Evolutionary conservation across 2,113 vertebrate genomes (phyloP).

Genomic region (Aplodontia rufa): DNA sequence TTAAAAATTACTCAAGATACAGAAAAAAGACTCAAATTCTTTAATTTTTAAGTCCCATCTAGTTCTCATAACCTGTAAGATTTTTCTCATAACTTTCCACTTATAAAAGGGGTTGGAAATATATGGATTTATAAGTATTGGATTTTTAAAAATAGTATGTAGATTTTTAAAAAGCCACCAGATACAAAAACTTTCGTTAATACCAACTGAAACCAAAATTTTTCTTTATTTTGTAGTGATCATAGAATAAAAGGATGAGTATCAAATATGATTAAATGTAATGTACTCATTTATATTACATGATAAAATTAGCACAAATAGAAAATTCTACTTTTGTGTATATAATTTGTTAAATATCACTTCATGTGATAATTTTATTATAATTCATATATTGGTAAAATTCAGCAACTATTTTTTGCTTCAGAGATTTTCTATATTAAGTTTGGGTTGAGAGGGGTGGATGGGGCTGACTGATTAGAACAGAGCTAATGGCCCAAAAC

Average conservation of each 20-base stretch:
- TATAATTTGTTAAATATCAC: slow-evolving; percentile 50
- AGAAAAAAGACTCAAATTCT: slow-evolving; percentile 31
- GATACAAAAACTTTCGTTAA: slow-evolving; percentile 48
- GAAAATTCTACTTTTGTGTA: slow-evolving; percentile 44
- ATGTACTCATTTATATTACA: slow-evolving; percentile 33
- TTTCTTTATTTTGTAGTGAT: slow-evolving; percentile 12
- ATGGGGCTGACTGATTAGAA: slow-evolving; percentile 5
- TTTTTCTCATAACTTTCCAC: slow-evolving; percentile 26
- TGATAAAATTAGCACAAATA: slow-evolving; percentile 52
- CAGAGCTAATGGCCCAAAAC: slow-evolving; percentile 35
- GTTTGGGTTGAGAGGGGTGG: background rate
- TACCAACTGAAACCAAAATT: slow-evolving; percentile 26
- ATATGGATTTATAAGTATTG: background rate
- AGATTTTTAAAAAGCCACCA: slow-evolving; percentile 24
- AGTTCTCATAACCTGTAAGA: background rate
- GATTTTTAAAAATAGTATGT: slow-evolving; percentile 22
- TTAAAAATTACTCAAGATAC: slow-evolving; percentile 30
- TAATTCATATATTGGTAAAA: slow-evolving; percentile 59
- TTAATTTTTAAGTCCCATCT: slow-evolving; percentile 3
- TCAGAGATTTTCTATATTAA: slow-evolving; percentile 48
- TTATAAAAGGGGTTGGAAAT: background rate
- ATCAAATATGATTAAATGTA: slow-evolving; percentile 28
- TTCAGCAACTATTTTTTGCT: slow-evolving; percentile 55
- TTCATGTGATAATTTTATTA: slow-evolving; percentile 44
- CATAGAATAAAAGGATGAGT: slow-evolving; percentile 19